phyloP scores from a whole-genome alignment of 2,113 vertebrate genomes.

The Lamprologus ornatipinnis region DNA sequence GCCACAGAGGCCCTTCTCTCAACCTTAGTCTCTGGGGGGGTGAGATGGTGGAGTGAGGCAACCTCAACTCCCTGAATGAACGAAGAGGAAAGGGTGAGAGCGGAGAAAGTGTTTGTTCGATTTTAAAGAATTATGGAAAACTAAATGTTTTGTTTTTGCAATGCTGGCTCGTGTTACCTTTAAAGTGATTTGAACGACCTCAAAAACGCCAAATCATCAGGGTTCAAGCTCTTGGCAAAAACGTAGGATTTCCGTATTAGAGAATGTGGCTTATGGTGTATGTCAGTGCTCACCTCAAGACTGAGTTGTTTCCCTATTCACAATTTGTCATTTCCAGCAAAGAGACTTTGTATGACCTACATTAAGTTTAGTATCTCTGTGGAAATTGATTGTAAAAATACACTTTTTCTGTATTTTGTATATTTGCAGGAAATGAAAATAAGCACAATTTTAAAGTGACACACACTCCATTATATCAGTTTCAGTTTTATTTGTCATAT shows the following conservation, averaged over 20 bases:
- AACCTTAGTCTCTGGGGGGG: neutral
- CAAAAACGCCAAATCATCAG: neutral
- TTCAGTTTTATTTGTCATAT: too few relatives aligned
- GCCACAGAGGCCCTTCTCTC: constrained; percentile 15
- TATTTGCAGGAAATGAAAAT: neutral
- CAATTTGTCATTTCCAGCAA: neutral
- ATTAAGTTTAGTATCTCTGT: neutral
- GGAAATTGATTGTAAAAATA: neutral
- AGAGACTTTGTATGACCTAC: neutral
- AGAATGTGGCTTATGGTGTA: neutral
- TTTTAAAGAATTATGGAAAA: neutral
- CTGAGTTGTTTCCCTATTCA: neutral
- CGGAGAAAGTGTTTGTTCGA: neutral
- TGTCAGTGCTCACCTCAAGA: neutral
- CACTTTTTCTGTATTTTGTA: neutral
- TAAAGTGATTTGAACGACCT: neutral
- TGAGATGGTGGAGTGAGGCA: neutral
- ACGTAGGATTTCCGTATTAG: neutral
- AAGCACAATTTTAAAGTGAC: neutral
- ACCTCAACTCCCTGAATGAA: neutral
- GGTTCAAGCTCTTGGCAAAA: neutral
- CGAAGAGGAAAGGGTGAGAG: neutral
- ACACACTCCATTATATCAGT: neutral
- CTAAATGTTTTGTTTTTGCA: neutral
- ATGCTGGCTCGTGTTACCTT: neutral